Base-by-base conservation (phyloP, 35 echinoderm and acorn worm genomes). In the Heliocidaris tuberculata region DNA sequence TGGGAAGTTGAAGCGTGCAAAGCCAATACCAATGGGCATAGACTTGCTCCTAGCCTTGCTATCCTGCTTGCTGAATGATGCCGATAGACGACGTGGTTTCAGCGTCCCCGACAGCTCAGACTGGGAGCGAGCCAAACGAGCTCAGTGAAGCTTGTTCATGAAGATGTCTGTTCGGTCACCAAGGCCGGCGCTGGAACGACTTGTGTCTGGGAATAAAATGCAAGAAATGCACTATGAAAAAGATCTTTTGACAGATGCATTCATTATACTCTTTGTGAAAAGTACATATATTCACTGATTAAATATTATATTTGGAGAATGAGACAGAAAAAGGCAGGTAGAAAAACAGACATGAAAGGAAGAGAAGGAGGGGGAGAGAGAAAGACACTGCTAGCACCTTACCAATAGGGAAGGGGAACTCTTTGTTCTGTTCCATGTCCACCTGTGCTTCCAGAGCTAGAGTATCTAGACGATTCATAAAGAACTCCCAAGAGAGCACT, bases 341-440 rank as follows among this genome's bases (percentile, higher is more conserved):
- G 13, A 65, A 5, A 65, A 5, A 65, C 13, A 65, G 13, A 19
- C 5, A 24, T 16, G 19, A 65, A 17, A 65, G 19, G 1, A 21
- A 19, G 60, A 24, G 60, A 65, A 0, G 1, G 60, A 24, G 60
- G 11, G 52, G 11, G 65, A 78, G 21, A 78, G 27, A n/a, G n/a
- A n/a, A n/a, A n/a, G n/a, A n/a, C n/a, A n/a, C n/a, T n/a, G n/a
- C n/a, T n/a, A 78, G 65, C 21, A 78, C 4, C 97, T 94, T 93
- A 98, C 97, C 97, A 2, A 98, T 95, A 30, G 98, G 98, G 86
- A 99, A 99, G 9, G 98, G 97, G 90, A 99, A 99, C 48, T 99
- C 98, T 90, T 96, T 99, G 92, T 99, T 97, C 48, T 97, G 95
- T 91, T 99, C 98, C 31, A 95, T 95, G 90, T 99, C 98, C 9